Conservation (phyloP, 2,888 invertebrate genomes). For the Phania funesta region DNA sequence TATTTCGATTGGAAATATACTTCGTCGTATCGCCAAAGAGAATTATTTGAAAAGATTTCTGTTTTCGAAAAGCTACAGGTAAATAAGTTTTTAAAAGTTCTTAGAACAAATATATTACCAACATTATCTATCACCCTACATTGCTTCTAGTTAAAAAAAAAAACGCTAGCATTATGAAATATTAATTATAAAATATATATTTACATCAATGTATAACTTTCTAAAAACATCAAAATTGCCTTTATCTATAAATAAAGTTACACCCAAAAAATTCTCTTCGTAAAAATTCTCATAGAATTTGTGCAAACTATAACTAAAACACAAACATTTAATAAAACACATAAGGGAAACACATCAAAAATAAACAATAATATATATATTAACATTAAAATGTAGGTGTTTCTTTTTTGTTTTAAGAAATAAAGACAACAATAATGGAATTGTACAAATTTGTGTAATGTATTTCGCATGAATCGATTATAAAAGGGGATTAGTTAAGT, state of each 20-base stretch:
- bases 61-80: too few species aligned
- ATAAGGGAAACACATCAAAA: slow-evolving; percentile 26
- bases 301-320: slow-evolving; percentile 16
- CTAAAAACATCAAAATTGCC: background rate
- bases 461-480: slow-evolving; percentile 22
- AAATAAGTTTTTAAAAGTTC: too few species aligned
- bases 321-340: slow-evolving; percentile 10
- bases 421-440: slow-evolving; percentile 40
- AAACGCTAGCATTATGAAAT: too few species aligned
- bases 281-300: slow-evolving; percentile 23
- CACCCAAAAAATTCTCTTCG: slow-evolving; percentile 3
- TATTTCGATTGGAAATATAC: too few species aligned
- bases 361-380: background rate
- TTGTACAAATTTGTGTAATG: slow-evolving; percentile 32
- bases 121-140: too few species aligned
- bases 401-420: background rate
- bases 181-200: too few species aligned
- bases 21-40: too few species aligned
- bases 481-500: slow-evolving; percentile 35
- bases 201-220: background rate
- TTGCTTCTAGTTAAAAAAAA: too few species aligned
- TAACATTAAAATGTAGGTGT: background rate
- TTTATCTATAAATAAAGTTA: background rate
- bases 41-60: too few species aligned
- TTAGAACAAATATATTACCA: too few species aligned